A percentile compares a stretch with the other conserved stretches of the same genome.
phyloP scores from a whole-genome alignment of 2,797 vertebrate genomes.

The Brachyrhaphis roseni region DNA sequence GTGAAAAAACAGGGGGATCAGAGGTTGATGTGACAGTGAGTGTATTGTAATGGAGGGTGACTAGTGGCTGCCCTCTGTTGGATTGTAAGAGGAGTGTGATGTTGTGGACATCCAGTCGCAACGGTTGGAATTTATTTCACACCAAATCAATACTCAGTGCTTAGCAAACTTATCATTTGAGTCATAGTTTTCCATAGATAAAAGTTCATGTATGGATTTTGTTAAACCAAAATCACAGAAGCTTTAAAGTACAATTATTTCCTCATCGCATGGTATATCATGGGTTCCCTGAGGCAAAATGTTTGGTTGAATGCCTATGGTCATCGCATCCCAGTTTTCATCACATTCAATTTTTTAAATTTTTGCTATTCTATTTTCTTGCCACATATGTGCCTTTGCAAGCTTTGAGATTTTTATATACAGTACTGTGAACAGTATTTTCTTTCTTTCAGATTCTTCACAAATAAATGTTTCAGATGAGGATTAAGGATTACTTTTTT shows the following conservation, averaged over 20 bases:
- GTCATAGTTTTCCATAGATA: neutral
- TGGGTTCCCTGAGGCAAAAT: neutral
- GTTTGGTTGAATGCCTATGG: neutral
- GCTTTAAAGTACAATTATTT: neutral
- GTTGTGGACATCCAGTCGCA: neutral
- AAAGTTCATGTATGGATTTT: neutral
- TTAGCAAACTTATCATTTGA: neutral
- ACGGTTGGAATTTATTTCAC: neutral
- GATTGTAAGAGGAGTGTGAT: constrained; percentile 12
- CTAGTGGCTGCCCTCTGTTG: constrained; percentile 38
- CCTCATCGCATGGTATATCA: neutral
- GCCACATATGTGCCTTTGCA: neutral
- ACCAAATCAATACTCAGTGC: neutral
- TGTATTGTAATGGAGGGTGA: constrained; percentile 5
- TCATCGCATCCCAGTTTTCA: neutral
- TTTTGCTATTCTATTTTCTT: neutral
- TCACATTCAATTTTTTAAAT: neutral
- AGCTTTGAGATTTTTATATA: neutral
- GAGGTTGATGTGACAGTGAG: constrained; percentile 3
- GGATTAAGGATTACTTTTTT: neutral
- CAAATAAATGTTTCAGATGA: neutral
- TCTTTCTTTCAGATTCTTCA: neutral
- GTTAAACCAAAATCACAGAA: neutral
- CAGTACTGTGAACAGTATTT: neutral
- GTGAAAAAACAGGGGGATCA: constrained; percentile 6